Evolutionary conservation across 2,797 vertebrate species (phyloP), one percentile per base, ranked within the genome.

Genomic region (Carcharodon carcharias): DNA sequence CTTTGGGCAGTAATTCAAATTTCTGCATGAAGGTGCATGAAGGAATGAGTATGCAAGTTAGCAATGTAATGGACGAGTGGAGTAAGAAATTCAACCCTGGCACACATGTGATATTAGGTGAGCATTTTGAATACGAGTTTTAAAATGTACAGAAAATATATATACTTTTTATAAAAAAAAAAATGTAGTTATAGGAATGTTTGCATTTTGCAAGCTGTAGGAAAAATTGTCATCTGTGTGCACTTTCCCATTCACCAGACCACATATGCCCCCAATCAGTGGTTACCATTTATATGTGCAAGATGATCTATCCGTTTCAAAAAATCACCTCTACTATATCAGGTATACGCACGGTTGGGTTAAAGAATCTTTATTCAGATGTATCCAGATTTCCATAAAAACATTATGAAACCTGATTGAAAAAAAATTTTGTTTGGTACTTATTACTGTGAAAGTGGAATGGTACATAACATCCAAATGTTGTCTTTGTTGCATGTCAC

Each of bases 21-120:
- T 98, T 98, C 97, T 98, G 98, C 96, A 97, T 99, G 96, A 98
- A 98, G 97, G 97, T 97, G 94, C 98, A 99, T 56, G 97, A 98
- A 96, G 97, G 97, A 1, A 96, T 98, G 69, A 96, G 97, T 0
- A 97, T 97, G 96, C 97, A 98, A 96, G 97, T 98, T 95, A 97
- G 97, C 96, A 97, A 96, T 87, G 97, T 98, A 69, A 96, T 98
- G 93, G 97, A 99, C 95, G 98, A 98, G 73, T 99, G 99, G 99
- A 98, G 96, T 85, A 98, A 98, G 96, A 97, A 97, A 58, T 96
- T 98, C 11, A 97, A 97, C 85, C 97, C 97, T 96, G 98, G 98
- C 91, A 98, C 97, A 91, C 98, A 97, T 1, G 96, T 98, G 96
- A 97, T 99, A 58, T 97, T 99, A 96, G 98, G 99, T 99, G 97